Evolutionary conservation across 2,113 vertebrate genomes (phyloP), one percentile per base, ranked within the genome.

Genomic region (Circaetus cinerascens): DNA sequence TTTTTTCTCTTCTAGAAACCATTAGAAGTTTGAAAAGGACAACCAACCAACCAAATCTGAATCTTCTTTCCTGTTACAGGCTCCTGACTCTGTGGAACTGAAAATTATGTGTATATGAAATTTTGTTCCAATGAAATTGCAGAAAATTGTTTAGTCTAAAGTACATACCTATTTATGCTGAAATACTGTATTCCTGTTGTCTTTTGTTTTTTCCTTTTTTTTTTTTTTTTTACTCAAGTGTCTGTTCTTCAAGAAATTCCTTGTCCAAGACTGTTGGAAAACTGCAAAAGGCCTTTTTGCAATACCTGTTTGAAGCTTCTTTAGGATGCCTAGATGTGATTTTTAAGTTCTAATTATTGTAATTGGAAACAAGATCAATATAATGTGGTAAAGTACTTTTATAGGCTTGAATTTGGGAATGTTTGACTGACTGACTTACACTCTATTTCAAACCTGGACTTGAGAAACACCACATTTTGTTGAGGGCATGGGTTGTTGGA

Each of bases 21-120:
- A 20, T 36, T 36, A 80, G 11, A 84, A 63, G 21, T 48, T 64
- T 76, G 17, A 84, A 85, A 88, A 48, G 4, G 3, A 20, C 4
- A 57, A 13, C 0, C 7, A 76, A 16, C 4, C 15, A 71, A 41
- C 1, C 1, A 19, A 60, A n/a, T 2, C 5, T 50, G 5, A 56
- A 27, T 66, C 0, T 43, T 68, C 67, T 51, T 60, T 41, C 19
- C 5, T 4, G 1, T 45, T 73, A 10, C 22, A 62, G 12, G 43
- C 13, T 53, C 38, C 45, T 2, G 7, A 40, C 10, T 32, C 18
- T 30, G 12, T n/a, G 45, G 21, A 86, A 41, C 1, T 38, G 86
- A 19, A 79, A 94, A 92, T 60, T 50, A 23, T 23, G 2, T 46
- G 7, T 21, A 9, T 38, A 40, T 15, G 11, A 59, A 75, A 48